These are phyloP conservation scores for Proterorhinus semilunaris DNA, from an alignment of 2,113 vertebrate genomes.

Conservation along the genomic window DNA sequence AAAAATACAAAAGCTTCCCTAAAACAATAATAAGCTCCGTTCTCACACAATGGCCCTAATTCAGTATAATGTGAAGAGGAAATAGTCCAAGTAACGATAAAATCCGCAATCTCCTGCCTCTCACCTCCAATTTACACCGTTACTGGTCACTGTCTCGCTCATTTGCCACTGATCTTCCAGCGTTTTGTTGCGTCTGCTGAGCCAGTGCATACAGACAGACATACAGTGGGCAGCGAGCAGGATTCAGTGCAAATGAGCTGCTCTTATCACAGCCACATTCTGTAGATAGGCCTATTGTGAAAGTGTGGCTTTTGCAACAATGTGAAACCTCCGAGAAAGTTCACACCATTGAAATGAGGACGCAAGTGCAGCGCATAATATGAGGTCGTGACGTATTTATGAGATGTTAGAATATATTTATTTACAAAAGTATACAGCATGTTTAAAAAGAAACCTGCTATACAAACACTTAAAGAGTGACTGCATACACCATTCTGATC, in stretches of 20 bases:
- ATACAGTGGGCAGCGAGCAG: conserved; percentile 30
- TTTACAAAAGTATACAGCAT: no score
- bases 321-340: neutral
- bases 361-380: no score
- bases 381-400: no score
- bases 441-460: no score
- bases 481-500: no score
- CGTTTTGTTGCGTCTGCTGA: neutral
- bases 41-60: neutral
- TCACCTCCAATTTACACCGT: neutral
- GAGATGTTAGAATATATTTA: no score
- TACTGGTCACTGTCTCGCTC: neutral
- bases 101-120: neutral
- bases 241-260: conserved; percentile 28
- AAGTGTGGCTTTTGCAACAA: neutral
- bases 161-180: no score
- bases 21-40: neutral
- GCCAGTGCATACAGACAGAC: neutral
- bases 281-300: neutral
- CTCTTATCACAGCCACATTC: conserved; percentile 11
- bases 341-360: neutral
- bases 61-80: neutral
- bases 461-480: no score
- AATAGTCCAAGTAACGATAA: neutral
- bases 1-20: neutral